These are phyloP conservation scores for Ephydatia muelleri DNA, from an alignment of 37 sponge, comb jelly and placozoan genomes.

Conservation along the genomic window DNA sequence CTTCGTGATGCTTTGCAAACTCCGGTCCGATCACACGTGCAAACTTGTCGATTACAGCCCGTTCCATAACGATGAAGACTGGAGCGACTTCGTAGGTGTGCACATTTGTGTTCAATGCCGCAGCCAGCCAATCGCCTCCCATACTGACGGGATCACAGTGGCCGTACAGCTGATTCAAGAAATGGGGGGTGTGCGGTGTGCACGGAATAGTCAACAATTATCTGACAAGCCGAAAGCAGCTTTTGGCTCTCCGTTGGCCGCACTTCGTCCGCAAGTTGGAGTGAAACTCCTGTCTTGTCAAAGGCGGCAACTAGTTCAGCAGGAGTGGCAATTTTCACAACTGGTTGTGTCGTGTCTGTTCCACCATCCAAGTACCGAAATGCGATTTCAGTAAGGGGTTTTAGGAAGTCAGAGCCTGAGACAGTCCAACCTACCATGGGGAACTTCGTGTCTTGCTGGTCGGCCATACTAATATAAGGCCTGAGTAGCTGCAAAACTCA, in stretches of 20 bases:
- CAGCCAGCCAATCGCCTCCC: conserved; percentile 29
- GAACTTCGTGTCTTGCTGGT: background rate
- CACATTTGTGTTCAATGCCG: conserved; percentile 78
- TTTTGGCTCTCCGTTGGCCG: background rate
- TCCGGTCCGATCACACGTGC: conserved; percentile 37
- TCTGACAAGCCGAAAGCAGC: conserved; percentile 3
- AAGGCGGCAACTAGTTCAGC: background rate
- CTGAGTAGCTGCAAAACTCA: too few relatives aligned
- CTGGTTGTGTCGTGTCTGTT: background rate
- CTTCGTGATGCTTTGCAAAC: conserved; percentile 26
- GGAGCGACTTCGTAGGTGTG: conserved; percentile 93
- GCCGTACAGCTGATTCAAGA: conserved; percentile 67
- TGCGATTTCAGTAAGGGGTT: background rate
- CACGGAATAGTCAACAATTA: conserved; percentile 53
- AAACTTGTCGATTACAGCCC: conserved; percentile 44
- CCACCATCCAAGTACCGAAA: background rate
- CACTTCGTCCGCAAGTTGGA: background rate
- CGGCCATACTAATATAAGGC: background rate
- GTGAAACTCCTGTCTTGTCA: background rate
- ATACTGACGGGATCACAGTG: conserved; percentile 61
- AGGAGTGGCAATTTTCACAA: background rate
- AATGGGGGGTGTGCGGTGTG: conserved; percentile 79
- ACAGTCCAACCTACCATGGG: background rate
- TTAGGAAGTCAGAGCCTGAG: background rate
- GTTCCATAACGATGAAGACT: conserved; percentile 81